These are phyloP conservation scores for Ptychoptera contaminata DNA, from an alignment of 2,888 invertebrate species.

Conservation along the genomic window DNA sequence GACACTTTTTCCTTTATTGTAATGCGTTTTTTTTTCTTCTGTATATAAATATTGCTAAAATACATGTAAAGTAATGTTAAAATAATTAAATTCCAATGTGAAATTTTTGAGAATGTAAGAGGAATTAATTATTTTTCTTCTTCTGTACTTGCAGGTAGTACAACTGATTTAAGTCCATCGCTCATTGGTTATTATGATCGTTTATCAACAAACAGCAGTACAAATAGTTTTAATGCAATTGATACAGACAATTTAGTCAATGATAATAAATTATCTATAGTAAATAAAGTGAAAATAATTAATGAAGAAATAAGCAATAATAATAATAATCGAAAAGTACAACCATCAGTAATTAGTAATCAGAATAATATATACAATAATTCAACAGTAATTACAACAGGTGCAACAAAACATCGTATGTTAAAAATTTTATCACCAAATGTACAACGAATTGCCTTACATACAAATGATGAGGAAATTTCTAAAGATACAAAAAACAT, in stretches of 20 bases:
- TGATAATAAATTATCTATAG: too few relatives aligned
- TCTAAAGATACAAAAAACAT: conserved; percentile 21
- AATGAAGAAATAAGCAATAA: too few relatives aligned
- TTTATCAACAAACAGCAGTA: conserved; percentile 25
- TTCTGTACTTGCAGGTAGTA: conserved; percentile 54
- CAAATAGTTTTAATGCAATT: background rate
- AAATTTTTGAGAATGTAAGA: too few relatives aligned
- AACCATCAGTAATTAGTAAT: too few relatives aligned
- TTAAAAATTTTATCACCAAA: conserved; percentile 31
- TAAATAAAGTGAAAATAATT: too few relatives aligned
- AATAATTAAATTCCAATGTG: too few relatives aligned
- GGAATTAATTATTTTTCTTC: conserved; percentile 9
- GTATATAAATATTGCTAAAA: too few relatives aligned
- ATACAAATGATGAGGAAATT: conserved; percentile 20
- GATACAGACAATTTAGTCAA: too few relatives aligned
- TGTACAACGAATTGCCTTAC: conserved; percentile 38
- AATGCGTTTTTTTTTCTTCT: too few relatives aligned
- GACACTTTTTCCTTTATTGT: too few relatives aligned
- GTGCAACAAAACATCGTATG: conserved; percentile 18
- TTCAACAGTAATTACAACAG: conserved; percentile 6
- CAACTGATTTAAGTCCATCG: conserved; percentile 72
- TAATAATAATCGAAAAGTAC: background rate
- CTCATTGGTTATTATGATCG: conserved; percentile 79
- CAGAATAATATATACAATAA: conserved; percentile 9
- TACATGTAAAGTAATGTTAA: too few relatives aligned